These are phyloP conservation scores for Chaetops frenatus DNA, from an alignment of 2,113 vertebrate species.

Conservation along the genomic window DNA sequence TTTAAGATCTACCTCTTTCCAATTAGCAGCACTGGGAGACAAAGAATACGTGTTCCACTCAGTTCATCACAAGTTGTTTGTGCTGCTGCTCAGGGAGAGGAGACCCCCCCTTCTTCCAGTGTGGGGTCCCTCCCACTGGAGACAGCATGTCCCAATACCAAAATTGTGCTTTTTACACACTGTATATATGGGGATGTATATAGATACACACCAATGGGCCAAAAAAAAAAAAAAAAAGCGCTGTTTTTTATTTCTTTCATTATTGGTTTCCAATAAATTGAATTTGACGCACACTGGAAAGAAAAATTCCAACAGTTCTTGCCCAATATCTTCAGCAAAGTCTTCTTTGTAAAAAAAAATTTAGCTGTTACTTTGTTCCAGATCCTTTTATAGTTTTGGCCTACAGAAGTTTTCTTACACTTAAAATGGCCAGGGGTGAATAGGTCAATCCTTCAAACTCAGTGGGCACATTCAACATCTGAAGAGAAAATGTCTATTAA, in stretches of 20 bases:
- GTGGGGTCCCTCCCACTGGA: neutral
- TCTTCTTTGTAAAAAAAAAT: neutral
- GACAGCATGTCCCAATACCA: neutral
- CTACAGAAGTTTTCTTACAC: neutral
- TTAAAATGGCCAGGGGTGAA: neutral
- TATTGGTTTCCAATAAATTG: neutral
- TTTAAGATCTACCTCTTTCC: neutral
- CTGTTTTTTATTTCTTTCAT: neutral
- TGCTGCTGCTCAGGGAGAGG: neutral
- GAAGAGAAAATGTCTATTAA: neutral
- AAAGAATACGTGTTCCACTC: neutral
- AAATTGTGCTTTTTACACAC: neutral
- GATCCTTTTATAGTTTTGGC: constrained; percentile 4
- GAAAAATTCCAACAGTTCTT: neutral
- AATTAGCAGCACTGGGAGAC: neutral
- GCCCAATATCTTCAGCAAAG: neutral
- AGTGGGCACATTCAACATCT: constrained; percentile 1
- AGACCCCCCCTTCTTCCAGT: neutral
- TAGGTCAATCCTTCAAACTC: constrained; percentile 1
- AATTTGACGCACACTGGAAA: neutral
- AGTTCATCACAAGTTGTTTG: neutral
- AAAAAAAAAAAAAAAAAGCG: fast-evolving
- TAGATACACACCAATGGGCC: fast-evolving
- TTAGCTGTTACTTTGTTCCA: neutral
- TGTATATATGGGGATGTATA: fast-evolving